phyloP scores from a whole-genome alignment of 2,888 invertebrate genomes.

The Latrodectus elegans region DNA sequence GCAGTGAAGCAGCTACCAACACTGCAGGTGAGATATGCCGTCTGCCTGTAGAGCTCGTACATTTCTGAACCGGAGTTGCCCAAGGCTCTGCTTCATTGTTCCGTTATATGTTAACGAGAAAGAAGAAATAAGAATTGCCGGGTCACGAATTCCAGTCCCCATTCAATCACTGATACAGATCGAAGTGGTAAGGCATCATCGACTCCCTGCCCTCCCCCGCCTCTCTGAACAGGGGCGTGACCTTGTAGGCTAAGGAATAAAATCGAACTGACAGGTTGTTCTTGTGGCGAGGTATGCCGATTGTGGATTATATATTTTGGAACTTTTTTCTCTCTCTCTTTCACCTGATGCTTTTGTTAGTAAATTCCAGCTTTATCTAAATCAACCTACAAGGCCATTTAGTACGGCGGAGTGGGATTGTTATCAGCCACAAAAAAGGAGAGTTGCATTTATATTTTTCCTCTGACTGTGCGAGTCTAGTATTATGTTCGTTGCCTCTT shows the following conservation, averaged over 20 bases:
- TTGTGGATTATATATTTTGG: slow-evolving; percentile 69
- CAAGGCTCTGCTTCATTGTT: slow-evolving; percentile 55
- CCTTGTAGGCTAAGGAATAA: slow-evolving; percentile 59
- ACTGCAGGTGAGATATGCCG: slow-evolving; percentile 58
- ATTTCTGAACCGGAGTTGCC: slow-evolving; percentile 67
- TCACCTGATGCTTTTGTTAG: slow-evolving; percentile 27
- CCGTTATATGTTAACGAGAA: slow-evolving; percentile 43
- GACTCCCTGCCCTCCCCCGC: slow-evolving; percentile 10
- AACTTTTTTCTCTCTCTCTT: slow-evolving; percentile 18
- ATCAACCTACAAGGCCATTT: slow-evolving; percentile 52
- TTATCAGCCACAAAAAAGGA: slow-evolving; percentile 6
- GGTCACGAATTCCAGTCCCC: slow-evolving; percentile 55
- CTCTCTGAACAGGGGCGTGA: slow-evolving; percentile 44
- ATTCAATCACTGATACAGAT: slow-evolving; percentile 69
- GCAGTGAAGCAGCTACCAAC: slow-evolving; percentile 29
- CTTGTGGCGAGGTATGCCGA: slow-evolving; percentile 61
- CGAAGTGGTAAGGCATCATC: slow-evolving; percentile 43
- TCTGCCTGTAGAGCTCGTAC: slow-evolving; percentile 51
- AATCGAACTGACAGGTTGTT: slow-evolving; percentile 66
- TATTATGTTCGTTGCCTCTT: too few species aligned
- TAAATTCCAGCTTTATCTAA: slow-evolving; percentile 52
- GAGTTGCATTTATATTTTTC: slow-evolving; percentile 2
- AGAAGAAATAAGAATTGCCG: slow-evolving; percentile 29
- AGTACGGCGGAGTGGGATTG: slow-evolving; percentile 27
- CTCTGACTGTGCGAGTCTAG: not conserved